Evolutionary conservation across 1,140 invertebrate genomes (phyloP).

Genomic region (Mercenaria mercenaria): DNA sequence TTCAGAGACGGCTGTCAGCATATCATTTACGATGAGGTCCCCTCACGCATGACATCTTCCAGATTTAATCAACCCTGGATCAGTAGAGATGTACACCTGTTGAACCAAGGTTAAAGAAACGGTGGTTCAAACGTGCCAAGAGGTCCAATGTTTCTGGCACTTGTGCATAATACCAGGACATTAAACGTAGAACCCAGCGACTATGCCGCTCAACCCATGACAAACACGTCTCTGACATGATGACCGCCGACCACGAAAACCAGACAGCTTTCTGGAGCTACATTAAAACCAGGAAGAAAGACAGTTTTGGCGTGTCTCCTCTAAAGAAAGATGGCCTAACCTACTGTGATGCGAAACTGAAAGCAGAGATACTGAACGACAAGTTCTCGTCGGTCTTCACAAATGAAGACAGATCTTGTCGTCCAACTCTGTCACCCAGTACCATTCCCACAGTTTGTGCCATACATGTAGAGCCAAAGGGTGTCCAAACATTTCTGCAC

Average conservation of each 20-base stretch:
- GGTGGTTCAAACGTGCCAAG: slow-evolving; percentile 1
- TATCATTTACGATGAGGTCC: slow-evolving; percentile 1
- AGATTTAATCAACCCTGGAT: not conserved
- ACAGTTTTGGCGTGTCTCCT: not conserved
- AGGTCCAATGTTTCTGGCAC: not conserved
- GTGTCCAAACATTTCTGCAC: no score
- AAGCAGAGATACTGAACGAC: slow-evolving; percentile 25
- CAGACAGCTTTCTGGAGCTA: not conserved
- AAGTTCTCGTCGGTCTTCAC: slow-evolving; percentile 30
- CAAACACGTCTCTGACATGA: no score
- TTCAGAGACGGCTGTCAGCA: slow-evolving; percentile 6
- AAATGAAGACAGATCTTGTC: not conserved
- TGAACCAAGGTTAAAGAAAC: not conserved
- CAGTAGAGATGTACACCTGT: not conserved
- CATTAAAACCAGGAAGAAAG: slow-evolving; percentile 10
- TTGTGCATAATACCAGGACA: not conserved
- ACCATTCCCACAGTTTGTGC: not conserved
- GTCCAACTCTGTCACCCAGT: not conserved
- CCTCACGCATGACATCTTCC: not conserved
- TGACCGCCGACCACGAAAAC: not conserved
- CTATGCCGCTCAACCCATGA: not conserved
- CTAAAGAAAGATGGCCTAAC: slow-evolving; percentile 4
- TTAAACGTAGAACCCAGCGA: not conserved
- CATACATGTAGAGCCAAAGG: not conserved
- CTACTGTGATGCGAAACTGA: not conserved